A percentile compares a stretch with the other conserved stretches of the same genome.
These are phyloP conservation scores for Furnarius figulus DNA, from an alignment of 2,113 vertebrate genomes.

Conservation along the genomic window DNA sequence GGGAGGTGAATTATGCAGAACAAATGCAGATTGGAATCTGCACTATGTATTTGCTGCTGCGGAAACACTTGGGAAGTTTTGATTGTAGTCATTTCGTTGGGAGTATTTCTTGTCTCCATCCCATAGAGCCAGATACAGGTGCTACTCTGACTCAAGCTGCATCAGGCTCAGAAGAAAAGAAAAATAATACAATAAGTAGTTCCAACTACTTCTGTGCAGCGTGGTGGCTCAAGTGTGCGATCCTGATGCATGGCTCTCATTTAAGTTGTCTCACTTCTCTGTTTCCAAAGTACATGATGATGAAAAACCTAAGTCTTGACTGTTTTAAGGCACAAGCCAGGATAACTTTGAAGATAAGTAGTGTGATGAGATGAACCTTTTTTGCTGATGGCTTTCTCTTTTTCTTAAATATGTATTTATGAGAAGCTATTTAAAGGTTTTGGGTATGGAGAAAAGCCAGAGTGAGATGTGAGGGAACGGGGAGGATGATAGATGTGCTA, in stretches of 20 bases:
- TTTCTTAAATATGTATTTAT: not conserved
- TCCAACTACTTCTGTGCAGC: accelerated
- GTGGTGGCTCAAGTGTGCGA: not conserved
- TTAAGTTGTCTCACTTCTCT: not conserved
- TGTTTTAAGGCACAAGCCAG: not conserved
- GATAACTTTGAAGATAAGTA: not conserved
- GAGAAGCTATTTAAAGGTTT: not conserved
- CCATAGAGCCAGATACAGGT: not conserved
- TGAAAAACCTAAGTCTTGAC: not conserved
- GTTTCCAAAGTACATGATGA: not conserved
- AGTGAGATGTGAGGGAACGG: not conserved
- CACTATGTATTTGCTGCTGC: not conserved
- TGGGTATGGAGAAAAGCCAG: not conserved
- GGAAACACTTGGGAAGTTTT: not conserved
- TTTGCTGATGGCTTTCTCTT: not conserved
- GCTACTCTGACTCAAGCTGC: not conserved
- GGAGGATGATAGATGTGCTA: not conserved
- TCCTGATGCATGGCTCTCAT: not conserved
- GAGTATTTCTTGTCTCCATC: not conserved
- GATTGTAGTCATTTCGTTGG: not conserved
- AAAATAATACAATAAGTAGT: not conserved
- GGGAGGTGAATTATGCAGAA: not conserved
- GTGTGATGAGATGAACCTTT: not conserved
- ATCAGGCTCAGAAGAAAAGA: not conserved
- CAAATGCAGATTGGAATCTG: not conserved